Evolutionary conservation across 2,888 invertebrate genomes (phyloP).

Genomic region (Nephrotoma appendiculata): DNA sequence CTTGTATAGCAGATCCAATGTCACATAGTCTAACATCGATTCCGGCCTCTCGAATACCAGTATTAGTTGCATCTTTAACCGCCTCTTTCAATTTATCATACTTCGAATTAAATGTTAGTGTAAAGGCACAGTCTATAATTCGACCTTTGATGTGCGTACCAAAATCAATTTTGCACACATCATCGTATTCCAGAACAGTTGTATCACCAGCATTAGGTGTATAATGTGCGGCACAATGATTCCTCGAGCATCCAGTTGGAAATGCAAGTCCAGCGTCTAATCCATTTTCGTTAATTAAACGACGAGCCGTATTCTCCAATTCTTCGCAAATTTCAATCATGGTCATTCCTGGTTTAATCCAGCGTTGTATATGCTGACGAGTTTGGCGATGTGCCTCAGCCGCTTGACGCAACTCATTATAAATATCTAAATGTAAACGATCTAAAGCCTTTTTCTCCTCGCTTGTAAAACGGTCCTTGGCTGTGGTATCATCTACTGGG

Average conservation of each 20-base stretch:
- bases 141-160: slow-evolving; percentile 96
- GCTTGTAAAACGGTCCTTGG: slow-evolving; percentile 69
- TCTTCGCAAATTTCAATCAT: slow-evolving; percentile 99
- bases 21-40: slow-evolving; percentile 97
- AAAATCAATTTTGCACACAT: slow-evolving; percentile 98
- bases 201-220: slow-evolving; percentile 97
- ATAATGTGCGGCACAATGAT: slow-evolving; percentile 98
- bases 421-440: slow-evolving; percentile 79
- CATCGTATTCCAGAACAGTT: slow-evolving; percentile 87
- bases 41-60: slow-evolving; percentile 88
- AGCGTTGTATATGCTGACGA: slow-evolving; percentile 56
- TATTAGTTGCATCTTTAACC: slow-evolving; percentile 96
- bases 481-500: slow-evolving; percentile 64
- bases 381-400: slow-evolving; percentile 95
- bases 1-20: slow-evolving; percentile 91
- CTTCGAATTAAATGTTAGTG: slow-evolving; percentile 89
- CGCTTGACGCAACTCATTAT: slow-evolving; percentile 86
- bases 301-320: slow-evolving; percentile 80
- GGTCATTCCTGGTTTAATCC: slow-evolving; percentile 96
- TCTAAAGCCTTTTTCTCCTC: slow-evolving; percentile 87
- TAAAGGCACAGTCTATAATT: slow-evolving; percentile 98
- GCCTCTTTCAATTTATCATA: slow-evolving; percentile 90
- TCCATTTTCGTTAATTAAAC: slow-evolving; percentile 87
- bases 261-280: slow-evolving; percentile 89
- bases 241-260: slow-evolving; percentile 96